These are phyloP conservation scores for Lottia scabra DNA, from an alignment of 2,888 invertebrate species.

Conservation along the genomic window DNA sequence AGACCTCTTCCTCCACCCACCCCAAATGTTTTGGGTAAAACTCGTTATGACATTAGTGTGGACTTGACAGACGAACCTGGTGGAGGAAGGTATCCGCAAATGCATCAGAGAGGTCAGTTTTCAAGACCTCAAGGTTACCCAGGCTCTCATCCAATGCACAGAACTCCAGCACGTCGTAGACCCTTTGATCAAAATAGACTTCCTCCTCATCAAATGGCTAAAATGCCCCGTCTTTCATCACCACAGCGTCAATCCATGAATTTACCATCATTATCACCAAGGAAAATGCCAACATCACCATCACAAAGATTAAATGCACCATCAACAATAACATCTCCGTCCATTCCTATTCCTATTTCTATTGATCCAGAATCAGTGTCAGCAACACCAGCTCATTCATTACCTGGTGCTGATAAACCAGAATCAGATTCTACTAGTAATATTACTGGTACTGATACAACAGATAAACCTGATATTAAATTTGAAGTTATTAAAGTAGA, in stretches of 20 bases:
- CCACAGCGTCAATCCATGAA: slow-evolving; percentile 1
- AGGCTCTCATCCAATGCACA: not conserved
- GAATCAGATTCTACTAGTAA: not conserved
- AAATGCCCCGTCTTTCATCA: not conserved
- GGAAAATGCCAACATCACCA: not conserved
- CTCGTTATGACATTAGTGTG: not conserved
- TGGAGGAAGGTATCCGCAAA: not conserved
- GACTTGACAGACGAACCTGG: not conserved
- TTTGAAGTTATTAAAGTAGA: slow-evolving; percentile 4
- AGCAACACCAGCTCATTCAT: not conserved
- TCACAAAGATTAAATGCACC: not conserved
- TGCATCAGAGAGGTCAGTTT: not conserved
- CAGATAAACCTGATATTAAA: slow-evolving; percentile 1
- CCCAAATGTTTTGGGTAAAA: not conserved
- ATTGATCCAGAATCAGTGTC: not conserved
- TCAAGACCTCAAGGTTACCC: not conserved
- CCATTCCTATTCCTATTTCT: not conserved
- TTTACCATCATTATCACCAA: not conserved
- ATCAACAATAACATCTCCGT: not conserved
- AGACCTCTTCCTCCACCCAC: slow-evolving; percentile 2
- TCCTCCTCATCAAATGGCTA: not conserved
- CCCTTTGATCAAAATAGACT: not conserved
- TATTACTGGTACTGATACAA: not conserved
- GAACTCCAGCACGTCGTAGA: not conserved
- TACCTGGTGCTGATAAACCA: slow-evolving; percentile 6